Evolutionary conservation across 2,113 vertebrate species (phyloP), one percentile per base, ranked within the genome.

Genomic region (Sceloporus tristichus): DNA sequence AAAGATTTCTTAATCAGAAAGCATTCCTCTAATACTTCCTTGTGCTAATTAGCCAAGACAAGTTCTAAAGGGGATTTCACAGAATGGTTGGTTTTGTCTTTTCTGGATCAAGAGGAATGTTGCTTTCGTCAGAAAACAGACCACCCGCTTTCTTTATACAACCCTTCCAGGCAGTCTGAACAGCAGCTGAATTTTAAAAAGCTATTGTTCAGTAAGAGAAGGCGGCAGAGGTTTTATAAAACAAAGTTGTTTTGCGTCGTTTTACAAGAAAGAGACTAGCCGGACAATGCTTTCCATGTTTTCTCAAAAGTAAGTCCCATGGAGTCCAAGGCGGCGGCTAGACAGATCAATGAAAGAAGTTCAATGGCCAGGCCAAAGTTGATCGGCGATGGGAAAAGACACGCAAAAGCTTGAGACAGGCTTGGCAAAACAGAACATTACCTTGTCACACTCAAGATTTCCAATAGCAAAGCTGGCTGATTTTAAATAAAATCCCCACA

Each of bases 371-470:
- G 77, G 78, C 56, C 14, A 66, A 78, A 81, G 40, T n/a, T 54
- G 9, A 75, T 29, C 14, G 38, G 34, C 34, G 34, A 34, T 34
- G 34, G 66, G 19, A 29, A 70, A 23, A 19, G 1, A 5, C 1
- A 38, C 0, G 1, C 6, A 10, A 40, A 53, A 38, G 21, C 9
- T 14, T 84, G 3, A 68, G 0, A 19, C 16, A 78, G 19, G 59
- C 4, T 42, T 1, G 5, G 2, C 5, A 74, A 56, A 71, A 4
- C 18, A 86, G 19, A 16, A 48, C 53, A 1, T 89, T 94, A 94
- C 94, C 94, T 94, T 66, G 11, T 25, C 29, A 13, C 1, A 25
- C 0, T 9, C 21, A 76, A 75, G 56, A 23, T 53, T 62, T 70
- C 73, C 87, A 25, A 53, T 13, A 5, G 4, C 2, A 16, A 21